Evolutionary conservation across 2,797 vertebrate genomes (phyloP), one percentile per base, ranked within the genome.

Genomic region (Gambelia wislizenii): DNA sequence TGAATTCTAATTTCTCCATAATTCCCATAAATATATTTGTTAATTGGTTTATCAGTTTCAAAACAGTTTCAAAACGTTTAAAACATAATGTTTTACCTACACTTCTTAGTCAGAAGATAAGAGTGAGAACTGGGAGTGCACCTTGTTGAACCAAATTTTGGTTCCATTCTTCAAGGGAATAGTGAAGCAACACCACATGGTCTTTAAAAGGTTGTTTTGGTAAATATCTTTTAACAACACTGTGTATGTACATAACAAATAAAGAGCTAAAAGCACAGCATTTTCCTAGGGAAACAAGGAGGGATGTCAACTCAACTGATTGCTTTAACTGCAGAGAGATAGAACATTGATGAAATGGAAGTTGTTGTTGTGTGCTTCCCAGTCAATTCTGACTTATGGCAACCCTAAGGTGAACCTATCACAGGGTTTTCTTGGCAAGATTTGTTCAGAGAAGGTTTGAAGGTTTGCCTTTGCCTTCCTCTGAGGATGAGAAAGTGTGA

Each of bases 51-150:
- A 44, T 72, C 74, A 67, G 83, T 44, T n/a, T n/a, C n/a, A n/a
- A n/a, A n/a, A n/a, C n/a, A n/a, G n/a, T 54, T 47, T 42, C 75
- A 79, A 84, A 56, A 70, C 56, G 85, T 16, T 61, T 82, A 89
- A 64, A 88, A 70, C 36, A 16, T 56, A 33, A 83, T 36, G 64
- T 83, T 47, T 33, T 96, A 97, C 97, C 97, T 97, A 98, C 36
- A 98, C 96, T 94, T 97, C 96, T n/a, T 88, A 95, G 90, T 98
- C 97, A 72, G 97, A 93, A 87, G 97, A 98, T 95, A 98, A 96
- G 94, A 5, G 94, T 94, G 92, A 98, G 92, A 75, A 98, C 94
- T 27, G 97, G 98, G 75, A 98, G 89, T 22, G 95, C 98, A 91
- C 97, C 98, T 77, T 97, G 97, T n/a, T 93, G 92, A 94, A 97